A percentile compares a stretch with the other conserved stretches of the same genome.
Conservation (phyloP, 2,888 invertebrate species). For the Lacanobia wlatinum region DNA sequence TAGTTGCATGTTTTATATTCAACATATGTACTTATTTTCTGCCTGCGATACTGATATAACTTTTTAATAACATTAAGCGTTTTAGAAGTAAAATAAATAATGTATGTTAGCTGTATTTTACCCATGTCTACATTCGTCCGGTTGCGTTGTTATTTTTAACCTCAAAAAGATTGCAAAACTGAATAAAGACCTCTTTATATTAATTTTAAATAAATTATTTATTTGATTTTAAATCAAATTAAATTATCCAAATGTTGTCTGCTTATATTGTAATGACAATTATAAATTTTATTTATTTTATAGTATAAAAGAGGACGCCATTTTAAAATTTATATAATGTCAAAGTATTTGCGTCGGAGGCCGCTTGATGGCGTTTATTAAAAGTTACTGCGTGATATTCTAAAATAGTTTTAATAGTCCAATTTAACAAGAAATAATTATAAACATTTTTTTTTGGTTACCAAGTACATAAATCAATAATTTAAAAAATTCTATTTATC, state of each 20-base stretch:
- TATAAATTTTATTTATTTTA: neutral
- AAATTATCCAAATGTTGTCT: neutral
- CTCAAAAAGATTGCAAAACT: neutral
- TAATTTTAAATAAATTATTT: neutral
- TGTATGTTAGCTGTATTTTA: slow-evolving; percentile 3
- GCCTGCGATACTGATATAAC: neutral
- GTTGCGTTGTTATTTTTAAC: slow-evolving; percentile 5
- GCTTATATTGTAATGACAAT: neutral
- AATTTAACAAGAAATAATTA: slow-evolving; percentile 1
- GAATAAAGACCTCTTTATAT: neutral
- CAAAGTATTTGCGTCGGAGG: neutral
- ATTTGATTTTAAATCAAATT: neutral
- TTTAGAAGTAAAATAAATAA: neutral
- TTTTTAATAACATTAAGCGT: neutral
- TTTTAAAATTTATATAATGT: slow-evolving; percentile 1
- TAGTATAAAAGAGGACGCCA: neutral
- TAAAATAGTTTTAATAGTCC: slow-evolving; percentile 38
- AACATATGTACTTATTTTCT: slow-evolving; percentile 18
- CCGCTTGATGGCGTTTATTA: slow-evolving; percentile 16
- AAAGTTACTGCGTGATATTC: slow-evolving; percentile 32
- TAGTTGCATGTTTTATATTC: neutral
- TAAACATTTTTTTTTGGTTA: neutral
- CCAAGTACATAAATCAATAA: neutral
- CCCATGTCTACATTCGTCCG: slow-evolving; percentile 21
- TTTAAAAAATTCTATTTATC: neutral